Evolutionary conservation across 2,113 vertebrate species (phyloP).

Genomic region (Microcebus ravelobensis): DNA sequence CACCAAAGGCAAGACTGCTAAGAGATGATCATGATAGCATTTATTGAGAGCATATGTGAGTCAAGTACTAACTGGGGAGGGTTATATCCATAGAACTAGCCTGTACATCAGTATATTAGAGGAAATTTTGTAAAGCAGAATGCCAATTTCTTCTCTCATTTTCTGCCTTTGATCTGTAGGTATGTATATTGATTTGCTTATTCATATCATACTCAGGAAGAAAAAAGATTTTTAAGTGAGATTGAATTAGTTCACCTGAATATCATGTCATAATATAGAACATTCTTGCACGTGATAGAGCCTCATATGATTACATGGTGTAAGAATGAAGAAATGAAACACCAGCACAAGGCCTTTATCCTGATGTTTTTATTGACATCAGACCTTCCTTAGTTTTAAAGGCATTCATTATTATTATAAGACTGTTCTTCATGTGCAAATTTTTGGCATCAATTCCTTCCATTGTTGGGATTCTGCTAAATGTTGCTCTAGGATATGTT

Average conservation of each 20-base stretch:
- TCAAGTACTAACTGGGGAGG: not conserved
- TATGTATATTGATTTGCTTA: not conserved
- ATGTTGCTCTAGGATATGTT: not conserved
- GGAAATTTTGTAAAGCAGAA: not conserved
- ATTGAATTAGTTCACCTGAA: not conserved
- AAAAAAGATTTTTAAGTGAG: not conserved
- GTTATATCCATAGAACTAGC: not conserved
- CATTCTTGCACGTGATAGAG: not conserved
- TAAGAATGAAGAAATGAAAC: not conserved
- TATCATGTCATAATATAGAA: not conserved
- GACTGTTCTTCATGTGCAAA: not conserved
- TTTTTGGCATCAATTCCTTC: not conserved
- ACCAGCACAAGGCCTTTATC: not conserved
- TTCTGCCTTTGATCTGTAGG: constrained; percentile 26
- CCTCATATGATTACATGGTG: not conserved
- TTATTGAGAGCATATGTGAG: not conserved
- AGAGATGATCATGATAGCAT: not conserved
- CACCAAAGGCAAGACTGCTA: not conserved
- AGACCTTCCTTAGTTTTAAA: not conserved
- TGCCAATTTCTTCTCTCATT: not conserved
- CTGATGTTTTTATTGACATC: not conserved
- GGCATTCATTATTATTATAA: not conserved
- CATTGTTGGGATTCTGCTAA: not conserved
- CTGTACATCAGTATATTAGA: not conserved
- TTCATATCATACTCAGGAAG: not conserved